Conservation (phyloP, 2,113 vertebrate species). For the Lepus timidus region DNA sequence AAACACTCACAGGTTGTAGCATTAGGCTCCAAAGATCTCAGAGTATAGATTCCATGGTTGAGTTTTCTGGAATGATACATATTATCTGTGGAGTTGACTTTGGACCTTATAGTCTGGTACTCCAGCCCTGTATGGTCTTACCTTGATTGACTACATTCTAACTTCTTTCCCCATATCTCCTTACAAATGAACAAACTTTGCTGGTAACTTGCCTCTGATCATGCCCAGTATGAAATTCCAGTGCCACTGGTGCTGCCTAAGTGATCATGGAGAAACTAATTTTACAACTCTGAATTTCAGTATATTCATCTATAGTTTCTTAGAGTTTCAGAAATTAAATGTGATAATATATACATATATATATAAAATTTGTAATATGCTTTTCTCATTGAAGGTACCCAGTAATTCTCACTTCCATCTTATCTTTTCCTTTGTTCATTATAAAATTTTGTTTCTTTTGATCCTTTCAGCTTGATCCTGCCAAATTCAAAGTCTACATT, state of each 20-base stretch:
- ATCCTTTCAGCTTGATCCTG: not conserved
- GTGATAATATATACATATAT: not conserved
- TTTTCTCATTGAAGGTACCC: not conserved
- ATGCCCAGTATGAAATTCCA: not conserved
- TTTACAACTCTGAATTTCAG: conserved; percentile 5
- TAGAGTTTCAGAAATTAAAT: conserved; percentile 54
- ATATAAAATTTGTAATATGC: not conserved
- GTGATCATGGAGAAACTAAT: not conserved
- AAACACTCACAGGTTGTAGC: not conserved
- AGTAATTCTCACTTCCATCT: not conserved
- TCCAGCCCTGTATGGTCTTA: not conserved
- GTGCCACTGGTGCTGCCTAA: not conserved
- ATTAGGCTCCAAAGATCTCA: not conserved
- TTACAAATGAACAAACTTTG: not conserved
- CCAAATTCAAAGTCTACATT: conserved; percentile 14
- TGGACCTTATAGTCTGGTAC: not conserved
- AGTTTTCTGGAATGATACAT: not conserved
- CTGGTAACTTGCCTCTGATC: not conserved
- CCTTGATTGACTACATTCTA: not conserved
- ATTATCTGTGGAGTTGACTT: not conserved
- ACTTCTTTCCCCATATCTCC: not conserved
- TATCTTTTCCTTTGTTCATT: not conserved
- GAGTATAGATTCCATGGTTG: not conserved
- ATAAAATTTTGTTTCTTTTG: not conserved
- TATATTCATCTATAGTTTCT: not conserved